Percentiles rank a stretch among this genome's conserved stretches.
These are phyloP conservation scores for Drosophila infuscata DNA, from an alignment of 2,888 invertebrate species.

Conservation along the genomic window DNA sequence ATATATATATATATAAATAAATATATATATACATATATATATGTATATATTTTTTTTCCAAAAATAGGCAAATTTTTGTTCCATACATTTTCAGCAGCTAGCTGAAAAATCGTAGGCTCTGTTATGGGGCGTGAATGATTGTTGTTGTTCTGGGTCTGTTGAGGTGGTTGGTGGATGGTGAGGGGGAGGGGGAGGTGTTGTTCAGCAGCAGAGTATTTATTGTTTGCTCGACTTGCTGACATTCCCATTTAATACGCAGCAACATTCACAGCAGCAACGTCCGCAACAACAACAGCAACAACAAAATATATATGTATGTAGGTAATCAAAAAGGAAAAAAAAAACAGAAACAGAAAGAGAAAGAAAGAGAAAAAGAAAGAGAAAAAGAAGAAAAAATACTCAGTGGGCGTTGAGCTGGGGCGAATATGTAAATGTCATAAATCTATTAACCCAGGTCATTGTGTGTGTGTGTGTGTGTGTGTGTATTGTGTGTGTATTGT, in stretches of 20 bases:
- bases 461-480: constrained; percentile 11
- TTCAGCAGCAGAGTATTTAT: constrained; percentile 44
- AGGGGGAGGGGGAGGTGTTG: background rate
- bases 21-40: background rate
- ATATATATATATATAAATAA: background rate
- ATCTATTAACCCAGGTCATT: constrained; percentile 58
- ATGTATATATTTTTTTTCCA: constrained; percentile 1
- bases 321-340: constrained; percentile 45
- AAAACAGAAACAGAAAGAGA: background rate
- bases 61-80: constrained; percentile 52
- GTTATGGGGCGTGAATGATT: constrained; percentile 2
- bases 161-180: background rate
- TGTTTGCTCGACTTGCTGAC: constrained; percentile 70
- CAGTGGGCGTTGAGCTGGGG: constrained; percentile 17
- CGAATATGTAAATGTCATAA: constrained; percentile 67
- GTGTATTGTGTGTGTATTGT: constrained; percentile 15
- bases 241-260: constrained; percentile 61
- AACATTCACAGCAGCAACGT: constrained; percentile 25
- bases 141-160: background rate
- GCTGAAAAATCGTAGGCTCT: background rate
- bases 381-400: background rate
- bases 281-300: constrained; percentile 14
- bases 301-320: constrained; percentile 45
- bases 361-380: background rate
- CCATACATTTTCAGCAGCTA: constrained; percentile 33